phyloP scores from a whole-genome alignment of 2,797 vertebrate species.

The Sarcophilus harrisii region DNA sequence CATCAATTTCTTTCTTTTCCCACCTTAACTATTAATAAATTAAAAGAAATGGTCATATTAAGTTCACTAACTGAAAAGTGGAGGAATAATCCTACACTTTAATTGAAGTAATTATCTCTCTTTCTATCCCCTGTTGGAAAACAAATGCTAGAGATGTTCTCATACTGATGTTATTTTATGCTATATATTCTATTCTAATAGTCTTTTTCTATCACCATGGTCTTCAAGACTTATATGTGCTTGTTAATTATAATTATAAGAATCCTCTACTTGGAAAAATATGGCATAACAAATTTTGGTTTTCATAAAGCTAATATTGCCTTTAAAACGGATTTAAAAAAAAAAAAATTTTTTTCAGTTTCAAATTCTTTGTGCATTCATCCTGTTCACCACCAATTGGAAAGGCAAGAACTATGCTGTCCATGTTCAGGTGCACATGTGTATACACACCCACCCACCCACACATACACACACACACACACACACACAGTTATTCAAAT shows the following conservation, averaged over 20 bases:
- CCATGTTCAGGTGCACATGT: too few species aligned
- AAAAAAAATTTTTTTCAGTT: not conserved
- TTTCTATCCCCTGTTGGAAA: not conserved
- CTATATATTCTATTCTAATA: not conserved
- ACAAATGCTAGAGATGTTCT: not conserved
- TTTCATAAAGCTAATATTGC: not conserved
- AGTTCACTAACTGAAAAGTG: not conserved
- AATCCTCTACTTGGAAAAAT: not conserved
- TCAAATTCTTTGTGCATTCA: not conserved
- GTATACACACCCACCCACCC: too few species aligned
- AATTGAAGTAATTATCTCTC: slow-evolving; percentile 26
- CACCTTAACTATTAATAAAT: slow-evolving; percentile 16
- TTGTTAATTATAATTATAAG: not conserved
- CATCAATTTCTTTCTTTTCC: slow-evolving; percentile 35
- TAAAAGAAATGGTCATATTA: slow-evolving; percentile 22
- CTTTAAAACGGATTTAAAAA: not conserved
- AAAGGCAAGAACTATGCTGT: not conserved
- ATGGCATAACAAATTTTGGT: not conserved
- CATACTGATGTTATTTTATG: not conserved
- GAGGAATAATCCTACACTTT: not conserved
- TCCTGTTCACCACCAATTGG: not conserved
- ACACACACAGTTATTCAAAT: too few species aligned
- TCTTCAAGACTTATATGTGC: slow-evolving; percentile 11
- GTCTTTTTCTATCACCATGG: not conserved
- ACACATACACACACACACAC: too few species aligned